Evolutionary conservation across 1,140 invertebrate genomes (phyloP).

Genomic region (Euwallacea fornicatus): DNA sequence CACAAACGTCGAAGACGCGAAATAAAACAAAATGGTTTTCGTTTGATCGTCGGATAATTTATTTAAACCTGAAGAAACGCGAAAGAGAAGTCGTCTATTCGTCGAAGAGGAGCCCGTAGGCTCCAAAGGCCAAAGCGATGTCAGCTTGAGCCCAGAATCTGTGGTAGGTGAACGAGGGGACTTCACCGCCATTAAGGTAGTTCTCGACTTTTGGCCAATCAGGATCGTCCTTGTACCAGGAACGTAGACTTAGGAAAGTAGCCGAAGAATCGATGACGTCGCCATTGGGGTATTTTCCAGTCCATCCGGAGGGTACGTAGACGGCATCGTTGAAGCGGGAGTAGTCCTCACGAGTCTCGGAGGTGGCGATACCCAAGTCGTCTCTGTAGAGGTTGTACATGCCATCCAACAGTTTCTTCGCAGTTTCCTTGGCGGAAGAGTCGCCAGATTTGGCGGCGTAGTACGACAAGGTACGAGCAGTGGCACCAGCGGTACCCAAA

Average conservation of each 20-base stretch:
- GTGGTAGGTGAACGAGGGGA: conserved; percentile 34
- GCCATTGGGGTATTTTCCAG: conserved; percentile 38
- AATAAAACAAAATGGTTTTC: too few species aligned
- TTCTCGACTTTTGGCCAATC: conserved; percentile 34
- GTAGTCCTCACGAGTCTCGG: conserved; percentile 28
- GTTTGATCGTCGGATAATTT: too few species aligned
- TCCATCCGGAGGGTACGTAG: conserved; percentile 36
- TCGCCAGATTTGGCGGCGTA: conserved; percentile 39
- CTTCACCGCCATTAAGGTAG: conserved; percentile 34
- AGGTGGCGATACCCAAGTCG: conserved; percentile 20
- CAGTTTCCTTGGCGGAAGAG: conserved; percentile 22
- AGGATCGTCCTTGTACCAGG: conserved; percentile 40
- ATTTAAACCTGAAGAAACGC: too few species aligned
- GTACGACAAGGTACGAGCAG: conserved; percentile 35
- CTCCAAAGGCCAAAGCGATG: conserved; percentile 33
- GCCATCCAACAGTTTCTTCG: conserved; percentile 37
- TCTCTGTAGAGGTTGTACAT: conserved; percentile 29
- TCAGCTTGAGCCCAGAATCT: conserved; percentile 40
- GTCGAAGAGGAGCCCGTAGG: conserved; percentile 36
- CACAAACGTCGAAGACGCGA: too few species aligned
- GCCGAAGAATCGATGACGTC: conserved; percentile 37
- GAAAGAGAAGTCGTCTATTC: conserved; percentile 21
- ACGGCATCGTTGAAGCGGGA: conserved; percentile 31
- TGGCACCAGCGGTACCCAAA: conserved; percentile 31
- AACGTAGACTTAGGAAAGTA: conserved; percentile 37